Evolutionary conservation across 1,140 invertebrate species (phyloP), one percentile per base, ranked within the genome.

Genomic region (Trichogramma pretiosum): DNA sequence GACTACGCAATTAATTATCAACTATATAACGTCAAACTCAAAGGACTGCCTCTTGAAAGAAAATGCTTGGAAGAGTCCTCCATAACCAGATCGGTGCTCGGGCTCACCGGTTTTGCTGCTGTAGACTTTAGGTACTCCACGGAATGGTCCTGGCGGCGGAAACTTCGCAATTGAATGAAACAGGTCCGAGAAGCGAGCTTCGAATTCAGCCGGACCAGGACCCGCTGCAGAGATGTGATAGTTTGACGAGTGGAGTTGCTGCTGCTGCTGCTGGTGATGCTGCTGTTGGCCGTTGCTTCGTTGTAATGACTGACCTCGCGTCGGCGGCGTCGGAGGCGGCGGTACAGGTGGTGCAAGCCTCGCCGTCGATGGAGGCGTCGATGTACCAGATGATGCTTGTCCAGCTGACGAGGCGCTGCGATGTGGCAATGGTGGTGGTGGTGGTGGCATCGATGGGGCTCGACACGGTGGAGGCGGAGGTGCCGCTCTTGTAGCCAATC

Each of bases 41-140:
- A 50, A 51, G 16, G 52, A 56, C 16, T 60, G 52, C 3, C 21
- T 46, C 36, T 45, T 57, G 19, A 57, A 28, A 23, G 41, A 30
- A 21, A 54, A 46, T 28, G 16, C 37, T n/a, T 26, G 30, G 34
- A 23, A 39, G 44, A 51, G 35, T 28, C 17, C 30, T 13, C 23
- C 36, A 17, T 40, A 53, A 14, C 30, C 19, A 41, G 28, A 33
- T 2, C 26, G 8, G 14, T 2, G 4, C 3, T 26, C 9, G 40
- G 24, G 36, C 64, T 72, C 60, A 75, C 73, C 73, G 40, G 68
- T 67, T 70, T 68, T 77, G 58, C 75, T 77, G 58, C 74, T 76
- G 62, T 78, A 77, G 45, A 74, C 58, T 59, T 78, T 77, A 3
- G 61, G 45, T 16, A 76, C 64, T 32, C 65, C 67, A 42, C 58